Evolutionary conservation across 2,888 invertebrate species (phyloP), one percentile per base, ranked within the genome.

Genomic region (Crioceris asparagi): DNA sequence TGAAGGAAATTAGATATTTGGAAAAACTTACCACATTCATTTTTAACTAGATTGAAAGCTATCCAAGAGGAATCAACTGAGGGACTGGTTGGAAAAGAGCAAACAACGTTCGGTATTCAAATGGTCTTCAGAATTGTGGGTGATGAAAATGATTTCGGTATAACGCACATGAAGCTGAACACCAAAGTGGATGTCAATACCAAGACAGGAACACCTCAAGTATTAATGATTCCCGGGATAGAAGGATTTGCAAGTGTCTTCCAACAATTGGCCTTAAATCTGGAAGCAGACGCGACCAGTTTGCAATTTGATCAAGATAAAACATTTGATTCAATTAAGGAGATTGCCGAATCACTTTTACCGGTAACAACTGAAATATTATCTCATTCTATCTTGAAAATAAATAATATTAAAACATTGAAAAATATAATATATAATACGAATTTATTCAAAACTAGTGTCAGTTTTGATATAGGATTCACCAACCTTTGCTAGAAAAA

Each of bases 221-320:
- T 77, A 53, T 71, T 77, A 53, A 62, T 79, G 48, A 59, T 82
- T 45, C 80, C 81, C 1, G 83, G 82, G 2, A 55, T 82, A 25
- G 83, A 83, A 60, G 81, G 82, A 0, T 71, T 72, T 10, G 75
- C 74, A 0, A 52, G 67, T 0, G 65, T 62, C 0, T 48, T 77
- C 50, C 70, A 72, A 49, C 65, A 69, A 0, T 52, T 78, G 15
- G 70, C 71, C 38, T 55, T 58, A 3, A 59, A 72, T 17, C 56
- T 77, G 25, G 67, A 68, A 51, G 64, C 65, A 40, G 68, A 71
- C 48, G 67, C 67, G 4, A 64, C 70, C 47, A 70, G 70, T 29
- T 54, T 77, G 11, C 77, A 77, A 52, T 67, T 70, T 2, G 69
- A 68, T 3, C 57, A 65, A 4, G 67, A 69, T 10, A 53, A 66